Conservation (phyloP, 2,888 invertebrate genomes). For the Maniola hyperantus region DNA sequence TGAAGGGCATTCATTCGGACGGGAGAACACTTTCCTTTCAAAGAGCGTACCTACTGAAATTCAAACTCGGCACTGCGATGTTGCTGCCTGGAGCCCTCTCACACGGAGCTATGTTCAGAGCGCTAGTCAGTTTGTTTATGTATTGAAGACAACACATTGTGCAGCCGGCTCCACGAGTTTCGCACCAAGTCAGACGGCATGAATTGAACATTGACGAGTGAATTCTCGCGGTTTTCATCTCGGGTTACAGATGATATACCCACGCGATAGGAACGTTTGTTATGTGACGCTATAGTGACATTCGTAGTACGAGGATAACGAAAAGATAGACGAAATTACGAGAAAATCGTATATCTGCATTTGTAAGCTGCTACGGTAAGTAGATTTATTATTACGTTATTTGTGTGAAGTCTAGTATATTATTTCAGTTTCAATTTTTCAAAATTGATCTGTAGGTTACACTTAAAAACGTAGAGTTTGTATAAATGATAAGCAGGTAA, state of each 20-base stretch:
- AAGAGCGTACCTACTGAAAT: slow-evolving; percentile 26
- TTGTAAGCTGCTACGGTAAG: slow-evolving; percentile 15
- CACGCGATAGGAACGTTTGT: slow-evolving; percentile 25
- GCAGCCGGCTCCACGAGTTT: slow-evolving; percentile 71
- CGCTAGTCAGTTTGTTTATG: slow-evolving; percentile 77
- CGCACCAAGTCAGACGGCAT: slow-evolving; percentile 62
- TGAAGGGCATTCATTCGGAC: not conserved
- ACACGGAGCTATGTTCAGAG: slow-evolving; percentile 71
- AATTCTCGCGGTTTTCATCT: slow-evolving; percentile 30
- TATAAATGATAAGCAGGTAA: not conserved
- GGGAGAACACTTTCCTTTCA: not conserved
- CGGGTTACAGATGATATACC: slow-evolving; percentile 29
- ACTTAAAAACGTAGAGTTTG: not conserved
- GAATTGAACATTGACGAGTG: slow-evolving; percentile 60
- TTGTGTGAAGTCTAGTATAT: not conserved
- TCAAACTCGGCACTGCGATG: slow-evolving; percentile 30
- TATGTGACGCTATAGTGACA: slow-evolving; percentile 50
- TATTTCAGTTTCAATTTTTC: not conserved
- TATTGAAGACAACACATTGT: slow-evolving; percentile 80
- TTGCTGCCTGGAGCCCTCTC: slow-evolving; percentile 41
- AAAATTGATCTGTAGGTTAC: not conserved
- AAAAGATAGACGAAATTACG: slow-evolving; percentile 15
- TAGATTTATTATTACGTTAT: not conserved
- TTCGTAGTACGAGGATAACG: slow-evolving; percentile 36
- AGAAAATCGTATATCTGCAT: slow-evolving; percentile 18